phyloP scores from a whole-genome alignment of 2,113 vertebrate genomes.

The Enhydra lutris region DNA sequence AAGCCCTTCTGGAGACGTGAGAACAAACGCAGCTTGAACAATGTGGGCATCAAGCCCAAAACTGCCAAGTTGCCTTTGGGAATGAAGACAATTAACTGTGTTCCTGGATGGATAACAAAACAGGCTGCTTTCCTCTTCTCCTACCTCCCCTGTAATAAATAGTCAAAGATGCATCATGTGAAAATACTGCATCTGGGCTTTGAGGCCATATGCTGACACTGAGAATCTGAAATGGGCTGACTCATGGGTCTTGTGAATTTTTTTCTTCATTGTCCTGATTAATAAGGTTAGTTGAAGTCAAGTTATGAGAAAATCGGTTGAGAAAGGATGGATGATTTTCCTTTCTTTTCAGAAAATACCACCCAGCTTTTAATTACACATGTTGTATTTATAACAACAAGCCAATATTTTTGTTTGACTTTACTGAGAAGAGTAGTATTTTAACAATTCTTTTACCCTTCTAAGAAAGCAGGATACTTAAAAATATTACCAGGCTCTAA shows the following conservation, averaged over 20 bases:
- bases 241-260: constrained; percentile 61
- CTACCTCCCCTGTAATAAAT: constrained; percentile 9
- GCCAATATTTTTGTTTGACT: constrained; percentile 25
- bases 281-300: constrained; percentile 59
- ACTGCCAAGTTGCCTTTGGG: constrained; percentile 44
- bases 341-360: constrained; percentile 53
- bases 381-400: constrained; percentile 15
- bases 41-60: constrained; percentile 53
- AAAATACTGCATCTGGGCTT: constrained; percentile 18
- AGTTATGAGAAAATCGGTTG: constrained; percentile 57
- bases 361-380: constrained; percentile 34
- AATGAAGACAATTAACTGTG: constrained; percentile 54
- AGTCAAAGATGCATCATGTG: constrained; percentile 21
- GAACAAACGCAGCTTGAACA: constrained; percentile 60
- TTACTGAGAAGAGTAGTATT: background rate
- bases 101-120: constrained; percentile 35
- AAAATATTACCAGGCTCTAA: background rate
- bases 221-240: constrained; percentile 39
- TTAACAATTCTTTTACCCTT: background rate
- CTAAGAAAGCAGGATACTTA: background rate
- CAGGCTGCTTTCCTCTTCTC: background rate
- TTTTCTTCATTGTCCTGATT: constrained; percentile 53
- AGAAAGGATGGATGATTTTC: constrained; percentile 13
- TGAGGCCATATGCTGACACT: constrained; percentile 28
- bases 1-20: constrained; percentile 54